A percentile compares a stretch with the other conserved stretches of the same genome.
phyloP scores from a whole-genome alignment of 2,888 invertebrate genomes.

The Mycalesis mineus region DNA sequence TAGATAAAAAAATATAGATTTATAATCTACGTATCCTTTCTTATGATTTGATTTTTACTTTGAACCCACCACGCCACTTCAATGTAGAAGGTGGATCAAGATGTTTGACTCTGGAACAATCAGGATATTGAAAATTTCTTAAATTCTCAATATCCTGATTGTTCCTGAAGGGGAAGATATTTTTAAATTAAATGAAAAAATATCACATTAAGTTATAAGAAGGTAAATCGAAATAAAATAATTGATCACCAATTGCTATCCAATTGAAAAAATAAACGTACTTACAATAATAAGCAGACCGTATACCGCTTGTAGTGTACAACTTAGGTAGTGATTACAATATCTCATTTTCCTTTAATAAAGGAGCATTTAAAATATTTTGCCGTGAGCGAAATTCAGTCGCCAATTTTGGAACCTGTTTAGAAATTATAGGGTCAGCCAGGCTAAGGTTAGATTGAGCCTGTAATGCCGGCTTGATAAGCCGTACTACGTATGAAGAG shows the following conservation, averaged over 20 bases:
- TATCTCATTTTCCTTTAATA: slow-evolving; percentile 70
- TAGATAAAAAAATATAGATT: too few species aligned
- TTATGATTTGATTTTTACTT: too few species aligned
- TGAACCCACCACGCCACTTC: too few species aligned
- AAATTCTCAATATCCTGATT: too few species aligned
- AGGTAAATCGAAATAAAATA: not conserved
- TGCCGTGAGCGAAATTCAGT: slow-evolving; percentile 61
- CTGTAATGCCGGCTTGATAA: slow-evolving; percentile 34
- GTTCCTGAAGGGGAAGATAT: too few species aligned
- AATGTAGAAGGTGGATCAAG: too few species aligned
- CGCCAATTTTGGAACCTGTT: slow-evolving; percentile 76
- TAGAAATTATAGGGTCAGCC: slow-evolving; percentile 76
- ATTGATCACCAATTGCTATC: slow-evolving; percentile 15
- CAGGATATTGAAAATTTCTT: too few species aligned
- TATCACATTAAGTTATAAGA: too few species aligned
- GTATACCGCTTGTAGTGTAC: slow-evolving; percentile 32
- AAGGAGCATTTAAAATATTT: slow-evolving; percentile 64
- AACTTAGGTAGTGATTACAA: slow-evolving; percentile 63
- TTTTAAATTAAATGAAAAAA: too few species aligned
- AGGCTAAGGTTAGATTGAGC: slow-evolving; percentile 48
- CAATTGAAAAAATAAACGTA: slow-evolving; percentile 21
- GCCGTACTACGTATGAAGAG: slow-evolving; percentile 20
- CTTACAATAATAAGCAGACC: slow-evolving; percentile 24
- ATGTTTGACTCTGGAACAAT: too few species aligned
- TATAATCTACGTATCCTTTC: too few species aligned